Conservation (phyloP, 2,888 invertebrate species). For the Diploptera punctata region DNA sequence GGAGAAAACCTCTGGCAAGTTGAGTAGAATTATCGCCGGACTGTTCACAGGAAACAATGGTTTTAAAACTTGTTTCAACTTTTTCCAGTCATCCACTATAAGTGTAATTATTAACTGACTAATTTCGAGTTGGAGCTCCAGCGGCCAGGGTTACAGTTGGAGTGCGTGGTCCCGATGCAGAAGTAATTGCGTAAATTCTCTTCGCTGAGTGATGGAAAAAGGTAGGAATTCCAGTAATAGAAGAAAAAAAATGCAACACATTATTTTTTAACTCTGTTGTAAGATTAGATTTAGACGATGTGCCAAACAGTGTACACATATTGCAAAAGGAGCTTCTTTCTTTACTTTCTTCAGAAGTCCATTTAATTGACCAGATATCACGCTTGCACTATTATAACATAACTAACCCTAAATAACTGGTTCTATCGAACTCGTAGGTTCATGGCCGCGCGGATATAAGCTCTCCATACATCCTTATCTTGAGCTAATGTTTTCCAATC, state of each 20-base stretch:
- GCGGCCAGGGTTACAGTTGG: background rate
- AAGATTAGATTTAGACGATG: conserved; percentile 44
- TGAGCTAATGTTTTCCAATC: too few relatives aligned
- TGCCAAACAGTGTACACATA: conserved; percentile 42
- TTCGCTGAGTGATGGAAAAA: conserved; percentile 44
- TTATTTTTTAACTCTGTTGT: conserved; percentile 41
- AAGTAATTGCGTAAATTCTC: conserved; percentile 24
- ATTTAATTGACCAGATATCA: conserved; percentile 40
- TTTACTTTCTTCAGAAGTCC: conserved; percentile 43
- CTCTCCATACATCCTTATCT: too few relatives aligned
- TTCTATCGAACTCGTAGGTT: too few relatives aligned
- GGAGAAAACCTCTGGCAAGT: conserved; percentile 42
- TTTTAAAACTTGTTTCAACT: background rate
- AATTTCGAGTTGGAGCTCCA: background rate
- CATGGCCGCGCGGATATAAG: too few relatives aligned
- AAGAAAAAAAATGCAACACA: conserved; percentile 46
- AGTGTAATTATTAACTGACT: background rate
- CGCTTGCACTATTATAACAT: conserved; percentile 46
- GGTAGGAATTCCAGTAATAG: conserved; percentile 41
- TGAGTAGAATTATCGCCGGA: conserved; percentile 42
- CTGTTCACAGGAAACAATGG: conserved; percentile 22
- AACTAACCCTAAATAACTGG: too few relatives aligned
- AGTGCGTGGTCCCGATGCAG: background rate
- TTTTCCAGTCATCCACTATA: background rate
- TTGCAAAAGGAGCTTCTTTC: conserved; percentile 42